Evolutionary conservation across 2,888 invertebrate genomes (phyloP).

Genomic region (Ashinkailepas kermadecensis): DNA sequence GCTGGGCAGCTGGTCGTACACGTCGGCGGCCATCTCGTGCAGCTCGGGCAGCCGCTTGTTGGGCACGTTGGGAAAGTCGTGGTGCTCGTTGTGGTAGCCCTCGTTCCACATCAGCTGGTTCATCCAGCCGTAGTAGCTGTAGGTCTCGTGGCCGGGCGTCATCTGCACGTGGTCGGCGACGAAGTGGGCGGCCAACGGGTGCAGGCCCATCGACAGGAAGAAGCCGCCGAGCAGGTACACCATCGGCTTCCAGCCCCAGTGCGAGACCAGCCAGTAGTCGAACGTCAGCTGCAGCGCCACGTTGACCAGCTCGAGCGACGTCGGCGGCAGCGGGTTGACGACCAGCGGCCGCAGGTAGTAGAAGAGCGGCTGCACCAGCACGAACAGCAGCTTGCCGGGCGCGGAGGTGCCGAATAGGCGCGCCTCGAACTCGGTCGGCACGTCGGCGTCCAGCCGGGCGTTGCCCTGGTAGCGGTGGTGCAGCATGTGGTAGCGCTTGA

Average conservation of each 20-base stretch:
- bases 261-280: not conserved
- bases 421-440: conserved; percentile 12
- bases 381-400: not conserved
- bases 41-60: conserved; percentile 15
- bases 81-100: conserved; percentile 23
- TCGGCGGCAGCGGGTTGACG: conserved; percentile 18
- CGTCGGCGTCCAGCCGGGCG: not conserved
- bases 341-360: conserved; percentile 16
- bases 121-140: conserved; percentile 23
- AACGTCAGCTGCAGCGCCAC: conserved; percentile 3
- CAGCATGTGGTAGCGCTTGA: conserved; percentile 13
- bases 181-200: conserved; percentile 13
- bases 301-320: conserved; percentile 8
- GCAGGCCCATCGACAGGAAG: conserved; percentile 16
- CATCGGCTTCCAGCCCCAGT: not conserved
- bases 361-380: conserved; percentile 15
- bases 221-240: conserved; percentile 12
- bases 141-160: not conserved
- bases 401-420: conserved; percentile 11
- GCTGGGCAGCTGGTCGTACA: conserved; percentile 10
- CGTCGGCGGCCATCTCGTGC: not conserved
- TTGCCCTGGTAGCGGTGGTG: conserved; percentile 13
- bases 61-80: conserved; percentile 21
- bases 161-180: conserved; percentile 2
- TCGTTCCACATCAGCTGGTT: conserved; percentile 21